phyloP scores from a whole-genome alignment of 2,888 invertebrate species.

The Caprella mutica region DNA sequence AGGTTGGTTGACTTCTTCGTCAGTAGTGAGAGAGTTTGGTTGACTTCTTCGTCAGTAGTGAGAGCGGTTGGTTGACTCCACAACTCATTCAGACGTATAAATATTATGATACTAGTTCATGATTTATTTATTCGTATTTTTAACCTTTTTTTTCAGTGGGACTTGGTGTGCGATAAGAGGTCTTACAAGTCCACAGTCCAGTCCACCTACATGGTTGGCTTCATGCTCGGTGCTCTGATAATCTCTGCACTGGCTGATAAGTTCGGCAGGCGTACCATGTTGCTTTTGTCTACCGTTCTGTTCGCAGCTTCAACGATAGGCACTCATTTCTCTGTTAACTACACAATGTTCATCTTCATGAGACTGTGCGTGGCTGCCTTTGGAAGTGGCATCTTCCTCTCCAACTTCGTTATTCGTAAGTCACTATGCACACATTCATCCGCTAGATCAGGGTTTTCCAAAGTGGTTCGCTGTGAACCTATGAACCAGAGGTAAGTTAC shows the following conservation, averaged over 20 bases:
- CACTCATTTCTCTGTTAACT: slow-evolving; percentile 30
- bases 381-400: slow-evolving; percentile 23
- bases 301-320: slow-evolving; percentile 32
- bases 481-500: too few relatives aligned
- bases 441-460: not conserved
- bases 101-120: not conserved
- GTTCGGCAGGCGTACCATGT: slow-evolving; percentile 33
- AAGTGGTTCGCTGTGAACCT: too few relatives aligned
- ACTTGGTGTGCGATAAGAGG: slow-evolving; percentile 25
- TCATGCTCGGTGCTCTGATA: slow-evolving; percentile 33
- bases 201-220: slow-evolving; percentile 30
- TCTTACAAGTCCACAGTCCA: slow-evolving; percentile 29
- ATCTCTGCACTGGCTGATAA: slow-evolving; percentile 32
- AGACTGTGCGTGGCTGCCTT: slow-evolving; percentile 28
- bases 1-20: too few relatives aligned
- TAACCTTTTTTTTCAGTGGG: slow-evolving; percentile 24
- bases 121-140: not conserved
- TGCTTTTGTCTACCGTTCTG: slow-evolving; percentile 30
- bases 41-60: too few relatives aligned
- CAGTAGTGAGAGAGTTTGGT: too few relatives aligned
- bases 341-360: slow-evolving; percentile 32
- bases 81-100: not conserved
- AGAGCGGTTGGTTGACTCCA: not conserved
- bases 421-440: not conserved
- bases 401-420: slow-evolving; percentile 22